A percentile compares a stretch with the other conserved stretches of the same genome.
Evolutionary conservation across 2,797 vertebrate species (phyloP).

Genomic region (Macrochelys suwanniensis): DNA sequence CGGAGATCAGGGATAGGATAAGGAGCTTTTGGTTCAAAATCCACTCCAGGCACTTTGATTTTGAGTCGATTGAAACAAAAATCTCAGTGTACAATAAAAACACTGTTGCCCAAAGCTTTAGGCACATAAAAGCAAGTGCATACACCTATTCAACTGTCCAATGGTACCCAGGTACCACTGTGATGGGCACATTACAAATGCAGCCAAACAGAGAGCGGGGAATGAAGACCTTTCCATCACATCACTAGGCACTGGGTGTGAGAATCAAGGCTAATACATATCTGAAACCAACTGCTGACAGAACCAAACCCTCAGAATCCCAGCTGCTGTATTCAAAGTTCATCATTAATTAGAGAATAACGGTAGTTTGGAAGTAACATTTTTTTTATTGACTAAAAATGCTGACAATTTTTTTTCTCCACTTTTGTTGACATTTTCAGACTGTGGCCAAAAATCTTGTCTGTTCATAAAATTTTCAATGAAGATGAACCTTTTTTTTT

Average conservation of each 20-base stretch:
- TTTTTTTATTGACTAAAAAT: background rate
- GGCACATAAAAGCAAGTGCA: background rate
- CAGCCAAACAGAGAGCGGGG: background rate
- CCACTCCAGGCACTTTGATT: conserved; percentile 44
- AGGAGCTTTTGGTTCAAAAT: conserved; percentile 60
- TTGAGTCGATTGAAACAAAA: conserved; percentile 59
- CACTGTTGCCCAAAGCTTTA: background rate
- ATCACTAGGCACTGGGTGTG: fast-evolving
- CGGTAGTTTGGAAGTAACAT: background rate
- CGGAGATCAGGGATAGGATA: conserved; percentile 34
- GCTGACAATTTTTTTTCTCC: background rate
- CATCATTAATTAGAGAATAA: background rate
- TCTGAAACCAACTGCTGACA: conserved; percentile 37
- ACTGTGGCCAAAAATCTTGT: background rate
- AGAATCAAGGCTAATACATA: background rate
- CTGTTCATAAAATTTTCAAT: background rate
- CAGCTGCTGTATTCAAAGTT: background rate
- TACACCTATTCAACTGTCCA: background rate
- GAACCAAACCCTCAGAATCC: conserved; percentile 37
- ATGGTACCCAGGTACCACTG: fast-evolving
- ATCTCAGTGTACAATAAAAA: conserved; percentile 26
- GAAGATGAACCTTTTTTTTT: background rate
- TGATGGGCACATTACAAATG: fast-evolving
- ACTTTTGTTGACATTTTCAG: background rate
- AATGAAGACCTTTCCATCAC: background rate